phyloP scores from a whole-genome alignment of 2,113 vertebrate species.

The Chitala chitala region DNA sequence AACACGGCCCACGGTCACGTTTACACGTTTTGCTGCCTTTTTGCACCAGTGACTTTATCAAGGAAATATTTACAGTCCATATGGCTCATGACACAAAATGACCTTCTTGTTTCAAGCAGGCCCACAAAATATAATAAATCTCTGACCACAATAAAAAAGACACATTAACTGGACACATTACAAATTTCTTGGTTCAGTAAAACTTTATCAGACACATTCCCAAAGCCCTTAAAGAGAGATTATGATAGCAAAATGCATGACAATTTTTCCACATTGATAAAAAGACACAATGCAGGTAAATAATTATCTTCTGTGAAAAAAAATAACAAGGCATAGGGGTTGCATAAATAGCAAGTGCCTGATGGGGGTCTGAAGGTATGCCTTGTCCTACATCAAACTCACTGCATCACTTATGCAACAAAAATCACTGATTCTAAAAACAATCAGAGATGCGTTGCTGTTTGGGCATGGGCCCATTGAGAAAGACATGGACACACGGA shows the following conservation, averaged over 20 bases:
- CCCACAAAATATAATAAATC: conserved; percentile 54
- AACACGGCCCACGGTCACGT: conserved; percentile 18
- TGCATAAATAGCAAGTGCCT: neutral
- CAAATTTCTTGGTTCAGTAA: conserved; percentile 59
- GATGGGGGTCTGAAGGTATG: neutral
- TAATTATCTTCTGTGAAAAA: neutral
- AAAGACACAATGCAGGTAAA: conserved; percentile 5
- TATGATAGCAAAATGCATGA: conserved; percentile 42
- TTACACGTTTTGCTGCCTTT: conserved; percentile 35
- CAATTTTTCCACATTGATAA: conserved; percentile 26
- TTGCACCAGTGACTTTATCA: conserved; percentile 47
- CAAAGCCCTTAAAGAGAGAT: conserved; percentile 42
- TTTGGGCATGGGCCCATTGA: too few species aligned
- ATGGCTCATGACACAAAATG: conserved; percentile 58
- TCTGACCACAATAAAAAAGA: conserved; percentile 45
- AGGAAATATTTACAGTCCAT: conserved; percentile 63
- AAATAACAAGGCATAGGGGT: neutral
- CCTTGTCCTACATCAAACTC: neutral
- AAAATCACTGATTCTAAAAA: too few species aligned
- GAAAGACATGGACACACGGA: too few species aligned
- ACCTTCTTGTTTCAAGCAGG: conserved; percentile 59
- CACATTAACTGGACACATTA: conserved; percentile 56
- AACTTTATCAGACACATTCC: conserved; percentile 51
- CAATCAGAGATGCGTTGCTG: too few species aligned
- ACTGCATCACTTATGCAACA: neutral